Percentiles rank a stretch among this genome's conserved stretches.
Evolutionary conservation across 2,797 vertebrate species (phyloP).

Genomic region (Mus spretus): DNA sequence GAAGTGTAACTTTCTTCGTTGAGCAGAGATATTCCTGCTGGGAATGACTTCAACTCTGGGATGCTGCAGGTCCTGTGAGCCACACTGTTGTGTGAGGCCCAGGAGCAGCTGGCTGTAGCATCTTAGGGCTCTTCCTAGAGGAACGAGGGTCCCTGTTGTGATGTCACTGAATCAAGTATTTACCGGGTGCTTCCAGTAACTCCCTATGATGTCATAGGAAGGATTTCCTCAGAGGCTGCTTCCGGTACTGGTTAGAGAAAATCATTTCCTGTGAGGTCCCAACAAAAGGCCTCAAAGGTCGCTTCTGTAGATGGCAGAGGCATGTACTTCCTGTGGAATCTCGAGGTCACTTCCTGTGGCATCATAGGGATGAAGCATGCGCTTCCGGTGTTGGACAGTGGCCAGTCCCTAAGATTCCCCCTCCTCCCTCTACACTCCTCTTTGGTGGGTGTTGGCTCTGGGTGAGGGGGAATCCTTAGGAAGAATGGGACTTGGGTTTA

Average conservation of each 20-base stretch:
- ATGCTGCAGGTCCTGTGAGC: conserved; percentile 7
- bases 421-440: conserved; percentile 4
- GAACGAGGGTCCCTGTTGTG: not conserved
- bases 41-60: conserved; percentile 54
- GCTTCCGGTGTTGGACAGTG: conserved; percentile 48
- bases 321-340: conserved; percentile 42
- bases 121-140: conserved; percentile 37
- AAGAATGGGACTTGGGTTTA: conserved; percentile 56
- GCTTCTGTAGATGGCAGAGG: not conserved
- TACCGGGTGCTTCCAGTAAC: conserved; percentile 18
- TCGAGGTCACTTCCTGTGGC: conserved; percentile 55
- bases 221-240: conserved; percentile 51
- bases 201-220: conserved; percentile 62
- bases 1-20: conserved; percentile 49
- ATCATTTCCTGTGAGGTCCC: conserved; percentile 56
- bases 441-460: conserved; percentile 53
- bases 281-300: conserved; percentile 13
- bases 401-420: conserved; percentile 13
- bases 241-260: conserved; percentile 47
- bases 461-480: conserved; percentile 23
- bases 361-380: conserved; percentile 43
- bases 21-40: conserved; percentile 1
- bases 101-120: conserved; percentile 37
- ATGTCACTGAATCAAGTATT: conserved; percentile 58
- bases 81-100: not conserved